Evolutionary conservation across 2,888 invertebrate genomes (phyloP).

Genomic region (Cepaea hortensis): DNA sequence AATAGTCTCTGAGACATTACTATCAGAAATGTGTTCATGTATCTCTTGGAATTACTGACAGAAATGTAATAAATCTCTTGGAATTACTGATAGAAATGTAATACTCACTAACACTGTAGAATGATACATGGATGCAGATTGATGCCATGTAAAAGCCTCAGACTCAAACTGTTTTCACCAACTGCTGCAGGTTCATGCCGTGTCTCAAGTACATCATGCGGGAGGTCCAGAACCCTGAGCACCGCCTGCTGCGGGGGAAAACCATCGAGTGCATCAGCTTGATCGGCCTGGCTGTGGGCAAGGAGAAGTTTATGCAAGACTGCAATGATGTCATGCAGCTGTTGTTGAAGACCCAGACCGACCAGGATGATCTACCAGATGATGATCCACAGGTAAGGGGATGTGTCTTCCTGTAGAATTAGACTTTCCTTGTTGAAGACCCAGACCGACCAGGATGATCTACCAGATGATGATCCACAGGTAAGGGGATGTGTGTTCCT

Average conservation of each 20-base stretch:
- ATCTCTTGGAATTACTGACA: too few species aligned
- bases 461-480: constrained; percentile 96
- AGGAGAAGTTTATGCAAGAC: constrained; percentile 86
- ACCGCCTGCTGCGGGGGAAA: constrained; percentile 95
- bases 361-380: constrained; percentile 86
- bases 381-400: constrained; percentile 90
- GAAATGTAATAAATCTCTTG: too few species aligned
- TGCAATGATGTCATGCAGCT: constrained; percentile 97
- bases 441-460: constrained; percentile 86
- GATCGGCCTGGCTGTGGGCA: constrained; percentile 85
- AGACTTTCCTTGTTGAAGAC: constrained; percentile 84
- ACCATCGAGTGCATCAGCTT: constrained; percentile 99
- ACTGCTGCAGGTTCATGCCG: constrained; percentile 83
- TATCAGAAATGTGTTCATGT: too few species aligned
- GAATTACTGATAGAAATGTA: too few species aligned
- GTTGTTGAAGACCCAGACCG: constrained; percentile 91
- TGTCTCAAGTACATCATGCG: constrained; percentile 97
- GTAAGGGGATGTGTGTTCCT: constrained; percentile 56
- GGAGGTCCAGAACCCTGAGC: constrained; percentile 86
- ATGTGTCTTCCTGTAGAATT: background rate
- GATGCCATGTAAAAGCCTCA: too few species aligned
- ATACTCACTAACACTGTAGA: too few species aligned
- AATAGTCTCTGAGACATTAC: too few species aligned
- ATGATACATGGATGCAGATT: too few species aligned
- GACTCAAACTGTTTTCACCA: too few species aligned